Base-by-base conservation (phyloP, 2,888 invertebrate species). In the Cordilura impudica region DNA sequence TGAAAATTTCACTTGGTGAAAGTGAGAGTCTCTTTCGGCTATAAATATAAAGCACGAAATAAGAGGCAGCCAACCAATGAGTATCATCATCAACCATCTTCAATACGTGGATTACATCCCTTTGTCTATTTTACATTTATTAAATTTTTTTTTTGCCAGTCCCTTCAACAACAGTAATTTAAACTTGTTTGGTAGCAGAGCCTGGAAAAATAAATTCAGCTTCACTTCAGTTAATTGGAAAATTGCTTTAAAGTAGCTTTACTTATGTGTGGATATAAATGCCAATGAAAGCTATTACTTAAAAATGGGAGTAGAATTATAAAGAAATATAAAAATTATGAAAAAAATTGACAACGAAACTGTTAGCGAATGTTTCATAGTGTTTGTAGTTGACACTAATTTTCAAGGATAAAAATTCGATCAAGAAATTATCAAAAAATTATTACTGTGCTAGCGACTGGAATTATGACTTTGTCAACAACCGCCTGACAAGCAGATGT, bases 181-280 rank as follows among this genome's bases (percentile, higher is more conserved):
- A 5, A n/a, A 39, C 14, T 39, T 39, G 35, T 39, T 0, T 39
- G 3, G 35, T n/a, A 39, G 35, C n/a, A 39, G 26, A 26, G 14
- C 12, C 6, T 47, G 60, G 69, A 61, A 54, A 56, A 39, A 39
- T 39, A n/a, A n/a, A 4, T 39, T 39, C 4, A n/a, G 8, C 35
- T n/a, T 12, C 69, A 63, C 75, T 75, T 75, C 75, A 75, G 69
- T 75, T 75, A 75, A 75, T 75, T 75, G 75, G 65, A 75, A 58
- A 58, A 58, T 35, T 58, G n/a, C 18, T 51, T 26, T 26, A 39
- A 39, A 39, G 5, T 39, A n/a, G n/a, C 12, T n/a, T n/a, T n/a
- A n/a, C n/a, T n/a, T n/a, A n/a, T n/a, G n/a, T n/a, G n/a, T n/a
- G n/a, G n/a, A n/a, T n/a, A 39, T n/a, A n/a, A n/a, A 39, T 10